Evolutionary conservation across 2,797 vertebrate genomes (phyloP).

Genomic region (Limnodromus scolopaceus): DNA sequence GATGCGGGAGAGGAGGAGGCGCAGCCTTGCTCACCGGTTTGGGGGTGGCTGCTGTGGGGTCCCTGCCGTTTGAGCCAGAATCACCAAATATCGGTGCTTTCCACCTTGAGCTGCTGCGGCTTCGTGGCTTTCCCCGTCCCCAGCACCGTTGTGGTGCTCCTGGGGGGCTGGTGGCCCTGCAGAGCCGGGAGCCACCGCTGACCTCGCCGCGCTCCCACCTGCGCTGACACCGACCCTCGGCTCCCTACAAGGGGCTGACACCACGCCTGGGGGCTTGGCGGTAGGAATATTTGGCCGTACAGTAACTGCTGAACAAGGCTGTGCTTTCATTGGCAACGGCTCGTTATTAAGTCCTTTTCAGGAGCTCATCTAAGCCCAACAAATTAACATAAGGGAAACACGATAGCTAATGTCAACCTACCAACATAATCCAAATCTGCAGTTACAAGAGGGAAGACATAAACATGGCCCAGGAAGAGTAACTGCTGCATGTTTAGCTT

Average conservation of each 20-base stretch:
- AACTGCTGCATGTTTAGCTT: not conserved
- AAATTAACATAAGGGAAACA: constrained; percentile 39
- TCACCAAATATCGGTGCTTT: rapidly evolving
- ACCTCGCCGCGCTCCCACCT: not conserved
- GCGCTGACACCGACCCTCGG: not conserved
- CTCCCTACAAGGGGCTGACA: not conserved
- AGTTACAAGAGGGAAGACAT: not conserved
- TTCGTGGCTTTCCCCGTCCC: not conserved
- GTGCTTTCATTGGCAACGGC: constrained; percentile 6
- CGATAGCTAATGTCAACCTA: not conserved
- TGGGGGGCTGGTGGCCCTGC: rapidly evolving
- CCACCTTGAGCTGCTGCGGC: rapidly evolving
- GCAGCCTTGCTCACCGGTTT: not conserved
- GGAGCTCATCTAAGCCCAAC: constrained; percentile 39
- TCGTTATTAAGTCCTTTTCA: constrained; percentile 20
- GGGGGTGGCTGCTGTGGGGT: rapidly evolving
- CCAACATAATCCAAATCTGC: not conserved
- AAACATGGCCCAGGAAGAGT: not conserved
- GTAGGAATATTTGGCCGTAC: not conserved
- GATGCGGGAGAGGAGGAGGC: not conserved
- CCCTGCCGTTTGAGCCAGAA: not conserved
- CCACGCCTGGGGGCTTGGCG: not conserved
- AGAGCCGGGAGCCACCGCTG: not conserved
- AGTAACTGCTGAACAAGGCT: not conserved
- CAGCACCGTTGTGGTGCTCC: rapidly evolving